Conservation (phyloP, 2,797 vertebrate species). For the Steatocranus sp. region DNA sequence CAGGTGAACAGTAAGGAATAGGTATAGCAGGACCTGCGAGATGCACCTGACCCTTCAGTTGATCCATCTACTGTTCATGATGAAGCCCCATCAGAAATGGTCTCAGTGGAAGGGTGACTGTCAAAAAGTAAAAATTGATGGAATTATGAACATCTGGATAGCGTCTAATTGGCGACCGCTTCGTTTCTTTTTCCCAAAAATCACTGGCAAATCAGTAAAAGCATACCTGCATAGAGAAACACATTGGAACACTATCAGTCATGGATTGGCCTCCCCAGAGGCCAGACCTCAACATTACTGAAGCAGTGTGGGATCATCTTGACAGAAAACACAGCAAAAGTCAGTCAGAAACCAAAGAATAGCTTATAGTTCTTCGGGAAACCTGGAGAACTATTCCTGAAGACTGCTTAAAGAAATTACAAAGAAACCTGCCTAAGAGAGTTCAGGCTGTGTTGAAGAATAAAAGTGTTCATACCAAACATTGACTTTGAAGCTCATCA, state of each 20-base stretch:
- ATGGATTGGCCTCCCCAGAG: not conserved
- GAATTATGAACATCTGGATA: not conserved
- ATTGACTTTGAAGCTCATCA: not conserved
- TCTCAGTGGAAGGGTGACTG: not conserved
- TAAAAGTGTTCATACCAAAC: not conserved
- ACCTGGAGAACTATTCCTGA: not conserved
- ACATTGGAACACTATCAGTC: not conserved
- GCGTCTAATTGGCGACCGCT: not conserved
- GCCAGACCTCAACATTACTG: not conserved
- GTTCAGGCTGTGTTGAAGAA: not conserved
- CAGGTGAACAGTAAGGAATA: not conserved
- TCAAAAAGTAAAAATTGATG: not conserved
- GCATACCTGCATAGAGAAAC: not conserved
- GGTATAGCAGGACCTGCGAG: not conserved
- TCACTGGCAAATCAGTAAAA: not conserved
- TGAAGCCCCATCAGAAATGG: not conserved
- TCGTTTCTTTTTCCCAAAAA: not conserved
- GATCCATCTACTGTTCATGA: fast-evolving
- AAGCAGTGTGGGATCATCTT: not conserved
- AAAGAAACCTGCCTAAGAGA: not conserved
- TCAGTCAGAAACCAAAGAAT: not conserved
- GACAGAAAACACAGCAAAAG: not conserved
- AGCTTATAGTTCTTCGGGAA: not conserved
- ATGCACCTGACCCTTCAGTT: not conserved
- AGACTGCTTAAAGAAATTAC: not conserved